Conservation (phyloP, 2,797 vertebrate species). For the Setipinna tenuifilis region DNA sequence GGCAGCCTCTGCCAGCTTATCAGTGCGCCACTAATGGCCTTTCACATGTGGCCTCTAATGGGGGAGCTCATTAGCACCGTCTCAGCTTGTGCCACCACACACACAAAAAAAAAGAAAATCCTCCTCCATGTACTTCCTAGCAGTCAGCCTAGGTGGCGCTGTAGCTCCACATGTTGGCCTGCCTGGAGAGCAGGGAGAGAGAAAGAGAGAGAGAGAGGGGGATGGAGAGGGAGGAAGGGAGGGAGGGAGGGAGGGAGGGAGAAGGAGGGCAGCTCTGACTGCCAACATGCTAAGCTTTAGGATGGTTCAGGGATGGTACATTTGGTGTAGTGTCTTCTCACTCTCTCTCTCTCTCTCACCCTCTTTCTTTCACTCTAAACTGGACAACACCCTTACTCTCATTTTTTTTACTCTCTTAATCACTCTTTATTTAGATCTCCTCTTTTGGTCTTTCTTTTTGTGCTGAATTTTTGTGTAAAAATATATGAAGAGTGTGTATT, state of each 20-base stretch:
- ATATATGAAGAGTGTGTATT: background rate
- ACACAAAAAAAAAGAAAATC: background rate
- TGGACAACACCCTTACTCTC: background rate
- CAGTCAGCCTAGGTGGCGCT: background rate
- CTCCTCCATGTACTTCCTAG: background rate
- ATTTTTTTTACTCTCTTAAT: background rate
- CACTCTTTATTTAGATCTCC: background rate
- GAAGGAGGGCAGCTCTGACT: constrained; percentile 45
- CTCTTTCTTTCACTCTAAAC: background rate
- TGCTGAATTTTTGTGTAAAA: background rate
- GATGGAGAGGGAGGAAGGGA: background rate
- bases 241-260: background rate
- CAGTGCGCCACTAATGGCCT: background rate
- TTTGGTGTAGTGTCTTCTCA: background rate
- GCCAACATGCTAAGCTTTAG: constrained; percentile 19
- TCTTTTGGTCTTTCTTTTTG: background rate
- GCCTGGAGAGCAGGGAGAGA: background rate
- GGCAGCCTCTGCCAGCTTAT: background rate
- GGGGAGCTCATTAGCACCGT: background rate
- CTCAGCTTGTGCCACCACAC: background rate
- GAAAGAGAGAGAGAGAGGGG: background rate
- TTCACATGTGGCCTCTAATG: background rate
- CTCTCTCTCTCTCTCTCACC: background rate
- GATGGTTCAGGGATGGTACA: constrained; percentile 12
- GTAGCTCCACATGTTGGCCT: background rate